Percentiles rank a stretch among this genome's conserved stretches.
These are phyloP conservation scores for Parapristionchus giblindavisi DNA, from an alignment of 2,888 invertebrate species.

Conservation along the genomic window DNA sequence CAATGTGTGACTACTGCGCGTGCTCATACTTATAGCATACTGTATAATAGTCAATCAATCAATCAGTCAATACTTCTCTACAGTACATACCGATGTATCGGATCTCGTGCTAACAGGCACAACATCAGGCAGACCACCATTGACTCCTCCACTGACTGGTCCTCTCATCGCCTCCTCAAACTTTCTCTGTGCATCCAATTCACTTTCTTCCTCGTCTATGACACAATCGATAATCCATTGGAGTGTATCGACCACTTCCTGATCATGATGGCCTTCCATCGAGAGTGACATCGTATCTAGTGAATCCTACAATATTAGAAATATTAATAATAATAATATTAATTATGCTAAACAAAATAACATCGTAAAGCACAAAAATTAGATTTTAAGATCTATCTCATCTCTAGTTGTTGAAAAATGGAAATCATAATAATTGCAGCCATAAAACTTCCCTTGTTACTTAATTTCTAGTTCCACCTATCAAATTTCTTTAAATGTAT, in stretches of 20 bases:
- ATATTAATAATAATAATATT: background rate
- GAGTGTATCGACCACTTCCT: constrained; percentile 57
- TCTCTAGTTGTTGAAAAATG: background rate
- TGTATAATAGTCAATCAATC: too few species aligned
- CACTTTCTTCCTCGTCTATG: constrained; percentile 49
- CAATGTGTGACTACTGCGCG: too few species aligned
- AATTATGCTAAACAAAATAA: background rate
- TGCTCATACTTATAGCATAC: too few species aligned
- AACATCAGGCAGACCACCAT: background rate
- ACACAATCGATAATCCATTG: constrained; percentile 60
- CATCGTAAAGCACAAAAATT: background rate
- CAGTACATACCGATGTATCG: constrained; percentile 20
- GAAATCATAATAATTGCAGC: too few species aligned
- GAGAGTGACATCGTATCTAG: constrained; percentile 58
- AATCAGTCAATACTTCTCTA: too few species aligned
- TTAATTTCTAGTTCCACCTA: too few species aligned
- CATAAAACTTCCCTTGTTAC: too few species aligned
- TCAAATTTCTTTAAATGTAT: too few species aligned
- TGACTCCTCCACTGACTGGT: background rate
- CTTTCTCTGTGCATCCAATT: constrained; percentile 38
- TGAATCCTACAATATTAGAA: constrained; percentile 51
- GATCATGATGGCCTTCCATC: constrained; percentile 55
- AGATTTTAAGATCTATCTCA: background rate
- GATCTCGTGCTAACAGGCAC: constrained; percentile 13
- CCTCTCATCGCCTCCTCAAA: constrained; percentile 18